Base-by-base conservation (phyloP, 2,888 invertebrate species). In the Eupithecia insigniata region DNA sequence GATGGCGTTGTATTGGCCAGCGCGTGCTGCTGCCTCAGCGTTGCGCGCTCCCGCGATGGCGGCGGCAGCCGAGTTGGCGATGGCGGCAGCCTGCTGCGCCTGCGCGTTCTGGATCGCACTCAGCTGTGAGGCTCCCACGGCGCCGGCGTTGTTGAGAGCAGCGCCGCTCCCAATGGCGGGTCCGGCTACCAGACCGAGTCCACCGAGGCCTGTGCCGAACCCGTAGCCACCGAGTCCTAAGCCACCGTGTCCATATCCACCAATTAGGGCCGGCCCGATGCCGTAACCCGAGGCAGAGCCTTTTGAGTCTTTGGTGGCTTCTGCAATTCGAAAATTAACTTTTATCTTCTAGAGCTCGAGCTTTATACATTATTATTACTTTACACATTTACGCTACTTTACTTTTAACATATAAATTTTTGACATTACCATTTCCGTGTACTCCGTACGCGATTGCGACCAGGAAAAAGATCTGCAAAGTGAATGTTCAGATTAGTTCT, bases 31-130 rank as follows among this genome's bases (percentile, higher is more conserved):
- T 1, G 89, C 91, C 77, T 93, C 93, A 7, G 92, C 83, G 18
- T 87, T 90, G 18, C 93, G 91, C 3, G 93, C 93, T 0, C 92
- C 92, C 71, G 93, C 92, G 79, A 93, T 93, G 51, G 92, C 93
- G 34, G 91, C 92, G 18, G 92, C 91, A 62, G 93, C 93, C 0
- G 92, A 86, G 82, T 93, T 91, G 32, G 89, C 92, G 78, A 93
- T 92, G 75, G 92, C 89, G 4, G 92, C 85, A 2, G 89, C 93
- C 22, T 92, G 92, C 16, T 88, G 92, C 18, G 93, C 93, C 72
- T 93, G 93, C 1, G 93, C 93, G 81, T 93, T 93, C 74, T 93
- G 93, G 75, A 93, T 92, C 55, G 93, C 92, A 72, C 91, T 92
- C 65, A 93, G 90, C 69, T 92, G 93, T 55, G 93, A 91, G 32